Conservation (phyloP, 1,140 invertebrate genomes). For the Agraylea sexmaculata region DNA sequence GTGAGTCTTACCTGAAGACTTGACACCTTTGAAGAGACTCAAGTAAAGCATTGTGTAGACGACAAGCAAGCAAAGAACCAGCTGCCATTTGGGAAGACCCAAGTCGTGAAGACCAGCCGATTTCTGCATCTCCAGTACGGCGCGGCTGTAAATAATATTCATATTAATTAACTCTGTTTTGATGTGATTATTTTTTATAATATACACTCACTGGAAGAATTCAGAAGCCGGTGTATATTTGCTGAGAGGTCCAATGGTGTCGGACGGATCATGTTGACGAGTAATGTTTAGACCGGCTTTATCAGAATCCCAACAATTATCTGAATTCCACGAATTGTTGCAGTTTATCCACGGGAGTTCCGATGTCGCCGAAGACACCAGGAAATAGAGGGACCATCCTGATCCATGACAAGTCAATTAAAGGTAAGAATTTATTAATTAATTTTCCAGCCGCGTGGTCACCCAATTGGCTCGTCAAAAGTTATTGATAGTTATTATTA, state of each 20-base stretch:
- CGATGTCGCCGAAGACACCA: conserved; percentile 48
- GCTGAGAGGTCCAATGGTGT: conserved; percentile 32
- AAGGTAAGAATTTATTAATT: too few species aligned
- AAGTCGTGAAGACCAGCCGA: conserved; percentile 58
- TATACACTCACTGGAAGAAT: conserved; percentile 46
- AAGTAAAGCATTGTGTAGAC: conserved; percentile 70
- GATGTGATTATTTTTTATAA: conserved; percentile 21
- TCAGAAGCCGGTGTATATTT: conserved; percentile 52
- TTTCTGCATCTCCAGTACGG: conserved; percentile 64
- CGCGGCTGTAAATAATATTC: conserved; percentile 46
- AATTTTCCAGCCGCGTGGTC: too few species aligned
- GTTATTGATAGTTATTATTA: too few species aligned
- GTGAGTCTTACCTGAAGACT: conserved; percentile 62
- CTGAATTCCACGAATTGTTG: conserved; percentile 75
- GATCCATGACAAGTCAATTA: too few species aligned
- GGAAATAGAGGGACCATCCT: conserved; percentile 79
- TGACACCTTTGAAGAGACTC: conserved; percentile 75
- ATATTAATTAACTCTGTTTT: too few species aligned
- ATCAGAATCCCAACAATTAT: conserved; percentile 48
- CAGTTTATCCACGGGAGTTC: conserved; percentile 77
- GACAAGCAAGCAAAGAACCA: conserved; percentile 52
- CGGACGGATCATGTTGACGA: conserved; percentile 27
- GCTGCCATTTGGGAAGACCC: conserved; percentile 61
- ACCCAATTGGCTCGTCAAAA: too few species aligned
- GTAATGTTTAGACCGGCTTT: conserved; percentile 17